Conservation (phyloP, 2,113 vertebrate genomes). For the Tautogolabrus adspersus region DNA sequence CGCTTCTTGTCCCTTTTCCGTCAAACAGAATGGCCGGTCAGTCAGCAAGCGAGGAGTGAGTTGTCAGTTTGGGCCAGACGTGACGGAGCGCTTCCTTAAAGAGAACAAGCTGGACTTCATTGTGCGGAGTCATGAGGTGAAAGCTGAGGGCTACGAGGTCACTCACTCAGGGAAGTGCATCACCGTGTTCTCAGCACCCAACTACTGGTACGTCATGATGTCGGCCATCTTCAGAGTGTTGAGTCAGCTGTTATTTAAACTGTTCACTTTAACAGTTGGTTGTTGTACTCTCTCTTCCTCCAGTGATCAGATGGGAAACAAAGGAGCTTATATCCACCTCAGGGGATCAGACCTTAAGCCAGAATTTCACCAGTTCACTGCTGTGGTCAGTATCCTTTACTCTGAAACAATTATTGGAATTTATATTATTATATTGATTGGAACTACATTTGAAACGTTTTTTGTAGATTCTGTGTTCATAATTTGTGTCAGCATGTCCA, state of each 20-base stretch:
- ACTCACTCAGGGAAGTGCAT: constrained; percentile 94
- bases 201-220: constrained; percentile 89
- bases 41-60: constrained; percentile 94
- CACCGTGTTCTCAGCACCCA: constrained; percentile 97
- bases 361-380: constrained; percentile 97
- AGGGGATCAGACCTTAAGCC: constrained; percentile 93
- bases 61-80: constrained; percentile 95
- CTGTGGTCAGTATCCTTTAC: constrained; percentile 89
- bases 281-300: background rate
- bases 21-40: constrained; percentile 87
- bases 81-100: constrained; percentile 91
- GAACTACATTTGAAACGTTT: no score
- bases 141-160: constrained; percentile 94
- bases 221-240: background rate
- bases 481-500: no score
- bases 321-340: constrained; percentile 96
- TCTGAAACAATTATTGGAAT: background rate
- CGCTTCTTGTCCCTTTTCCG: rapidly evolving
- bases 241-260: background rate
- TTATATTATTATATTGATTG: no score
- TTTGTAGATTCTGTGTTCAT: no score
- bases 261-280: background rate
- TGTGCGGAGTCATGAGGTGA: constrained; percentile 96
- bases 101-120: constrained; percentile 92
- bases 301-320: constrained; percentile 98